These are phyloP conservation scores for Dynastes tityus DNA, from an alignment of 2,888 invertebrate genomes.

Conservation along the genomic window DNA sequence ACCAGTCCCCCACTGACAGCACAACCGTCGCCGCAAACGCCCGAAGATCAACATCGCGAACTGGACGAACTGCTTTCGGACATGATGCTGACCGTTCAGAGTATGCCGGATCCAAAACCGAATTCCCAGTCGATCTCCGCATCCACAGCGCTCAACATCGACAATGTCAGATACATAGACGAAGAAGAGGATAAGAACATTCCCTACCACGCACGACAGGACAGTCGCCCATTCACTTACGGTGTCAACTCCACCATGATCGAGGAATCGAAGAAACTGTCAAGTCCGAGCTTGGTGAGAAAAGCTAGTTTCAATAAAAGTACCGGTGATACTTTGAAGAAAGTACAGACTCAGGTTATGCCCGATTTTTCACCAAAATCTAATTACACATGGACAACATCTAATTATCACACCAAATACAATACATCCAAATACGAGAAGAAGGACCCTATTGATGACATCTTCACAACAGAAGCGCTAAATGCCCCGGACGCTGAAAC, in stretches of 20 bases:
- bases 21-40: conserved; percentile 70
- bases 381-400: conserved; percentile 43
- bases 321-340: conserved; percentile 67
- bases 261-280: conserved; percentile 74
- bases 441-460: conserved; percentile 66
- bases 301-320: conserved; percentile 75
- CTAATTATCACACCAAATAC: conserved; percentile 52
- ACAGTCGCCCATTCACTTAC: conserved; percentile 92
- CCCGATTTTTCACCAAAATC: conserved; percentile 61
- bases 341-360: conserved; percentile 68
- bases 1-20: conserved; percentile 69
- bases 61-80: conserved; percentile 89
- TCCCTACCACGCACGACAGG: conserved; percentile 93
- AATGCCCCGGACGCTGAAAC: conserved; percentile 61
- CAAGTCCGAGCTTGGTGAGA: conserved; percentile 88
- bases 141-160: conserved; percentile 61
- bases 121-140: conserved; percentile 56
- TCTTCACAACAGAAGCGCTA: conserved; percentile 69
- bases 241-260: conserved; percentile 74
- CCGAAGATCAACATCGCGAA: conserved; percentile 77
- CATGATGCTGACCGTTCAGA: conserved; percentile 91
- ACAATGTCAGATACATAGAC: conserved; percentile 69
- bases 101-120: conserved; percentile 77
- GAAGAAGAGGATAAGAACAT: conserved; percentile 76
- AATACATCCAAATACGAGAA: conserved; percentile 52